Conservation (phyloP, 2,888 invertebrate genomes). For the Synanthedon vespiformis region DNA sequence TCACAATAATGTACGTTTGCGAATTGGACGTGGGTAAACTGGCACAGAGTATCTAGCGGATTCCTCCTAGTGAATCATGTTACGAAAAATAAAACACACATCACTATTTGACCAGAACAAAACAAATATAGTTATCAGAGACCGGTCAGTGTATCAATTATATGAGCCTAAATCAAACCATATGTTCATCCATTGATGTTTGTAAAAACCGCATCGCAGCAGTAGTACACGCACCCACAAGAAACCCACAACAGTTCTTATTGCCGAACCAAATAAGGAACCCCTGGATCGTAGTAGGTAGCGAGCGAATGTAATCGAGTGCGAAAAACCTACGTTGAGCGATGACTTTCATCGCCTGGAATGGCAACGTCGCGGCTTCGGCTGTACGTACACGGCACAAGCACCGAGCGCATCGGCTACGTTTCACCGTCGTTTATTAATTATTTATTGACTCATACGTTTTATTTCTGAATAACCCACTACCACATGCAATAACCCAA, state of each 20-base stretch:
- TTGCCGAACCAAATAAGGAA: slow-evolving; percentile 37
- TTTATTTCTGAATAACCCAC: slow-evolving; percentile 11
- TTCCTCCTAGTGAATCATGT: slow-evolving; percentile 28
- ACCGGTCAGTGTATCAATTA: not conserved
- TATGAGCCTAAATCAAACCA: slow-evolving; percentile 5
- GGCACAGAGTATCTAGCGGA: slow-evolving; percentile 22
- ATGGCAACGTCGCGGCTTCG: slow-evolving; percentile 46
- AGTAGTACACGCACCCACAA: slow-evolving; percentile 22
- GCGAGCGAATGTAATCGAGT: slow-evolving; percentile 23
- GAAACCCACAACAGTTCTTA: slow-evolving; percentile 31
- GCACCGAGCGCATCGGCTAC: slow-evolving; percentile 31
- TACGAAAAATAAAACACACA: not conserved
- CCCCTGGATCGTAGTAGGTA: slow-evolving; percentile 24
- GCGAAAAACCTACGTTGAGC: slow-evolving; percentile 27
- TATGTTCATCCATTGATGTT: slow-evolving; percentile 11
- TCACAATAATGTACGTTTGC: slow-evolving; percentile 2
- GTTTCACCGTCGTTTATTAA: slow-evolving; percentile 35
- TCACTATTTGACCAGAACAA: not conserved
- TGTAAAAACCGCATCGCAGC: slow-evolving; percentile 21
- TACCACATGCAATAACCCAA: not conserved
- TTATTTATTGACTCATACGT: slow-evolving; percentile 1
- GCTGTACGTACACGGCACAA: slow-evolving; percentile 9
- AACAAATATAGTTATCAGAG: not conserved
- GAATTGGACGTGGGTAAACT: slow-evolving; percentile 34
- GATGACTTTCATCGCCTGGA: slow-evolving; percentile 61